A percentile compares a stretch with the other conserved stretches of the same genome.
phyloP scores from a whole-genome alignment of 2,113 vertebrate genomes.

The Ariopsis seemanni region DNA sequence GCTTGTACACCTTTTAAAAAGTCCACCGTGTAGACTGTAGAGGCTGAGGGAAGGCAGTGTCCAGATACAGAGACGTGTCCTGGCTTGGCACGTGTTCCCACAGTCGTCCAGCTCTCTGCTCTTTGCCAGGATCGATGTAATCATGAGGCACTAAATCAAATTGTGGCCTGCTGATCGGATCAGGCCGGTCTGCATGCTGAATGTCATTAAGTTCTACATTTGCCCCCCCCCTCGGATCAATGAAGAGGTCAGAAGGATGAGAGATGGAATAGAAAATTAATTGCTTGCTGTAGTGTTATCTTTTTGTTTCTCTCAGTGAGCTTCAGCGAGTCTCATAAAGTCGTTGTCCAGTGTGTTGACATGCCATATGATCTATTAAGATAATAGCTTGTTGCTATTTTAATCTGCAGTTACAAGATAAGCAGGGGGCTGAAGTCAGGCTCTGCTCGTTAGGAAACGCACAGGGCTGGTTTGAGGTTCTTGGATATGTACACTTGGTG shows the following conservation, averaged over 20 bases:
- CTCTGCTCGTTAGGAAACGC: constrained; percentile 48
- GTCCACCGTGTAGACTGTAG: neutral
- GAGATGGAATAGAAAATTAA: neutral
- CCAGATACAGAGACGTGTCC: neutral
- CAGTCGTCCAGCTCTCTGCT: neutral
- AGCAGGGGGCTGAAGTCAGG: constrained; percentile 46
- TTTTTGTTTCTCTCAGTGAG: neutral
- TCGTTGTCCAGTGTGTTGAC: constrained; percentile 38
- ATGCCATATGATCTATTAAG: constrained; percentile 43
- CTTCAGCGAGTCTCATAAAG: neutral
- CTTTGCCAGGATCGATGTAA: constrained; percentile 14
- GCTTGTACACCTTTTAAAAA: neutral
- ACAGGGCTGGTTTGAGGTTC: neutral
- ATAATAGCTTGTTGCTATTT: constrained; percentile 43
- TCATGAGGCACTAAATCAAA: constrained; percentile 17
- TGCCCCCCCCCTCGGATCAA: neutral
- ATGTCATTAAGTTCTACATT: neutral
- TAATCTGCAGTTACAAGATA: constrained; percentile 61
- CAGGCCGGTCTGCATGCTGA: neutral
- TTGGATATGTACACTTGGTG: neutral
- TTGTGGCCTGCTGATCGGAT: neutral
- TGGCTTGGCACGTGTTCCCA: neutral
- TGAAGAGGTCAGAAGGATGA: neutral
- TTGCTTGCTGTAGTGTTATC: neutral
- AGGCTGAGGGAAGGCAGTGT: neutral